Percentiles rank a stretch among this genome's conserved stretches.
Evolutionary conservation across 37 sponge, comb jelly and placozoan genomes (phyloP).

Genomic region (Ianthella basta): DNA sequence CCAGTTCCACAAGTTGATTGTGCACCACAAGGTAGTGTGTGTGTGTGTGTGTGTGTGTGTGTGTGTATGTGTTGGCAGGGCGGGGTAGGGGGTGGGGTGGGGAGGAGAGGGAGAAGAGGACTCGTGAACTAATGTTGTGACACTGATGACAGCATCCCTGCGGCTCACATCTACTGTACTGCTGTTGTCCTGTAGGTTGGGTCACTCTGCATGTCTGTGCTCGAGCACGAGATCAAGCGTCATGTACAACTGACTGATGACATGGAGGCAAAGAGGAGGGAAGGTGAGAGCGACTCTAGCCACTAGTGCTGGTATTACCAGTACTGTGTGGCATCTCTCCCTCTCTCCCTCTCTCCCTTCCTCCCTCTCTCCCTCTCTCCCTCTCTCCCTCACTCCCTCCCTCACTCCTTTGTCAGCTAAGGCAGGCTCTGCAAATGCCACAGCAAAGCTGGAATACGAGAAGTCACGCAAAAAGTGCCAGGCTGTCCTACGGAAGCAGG

Average conservation of each 20-base stretch:
- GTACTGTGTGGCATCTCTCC: not conserved
- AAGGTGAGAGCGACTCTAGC: conserved; percentile 27
- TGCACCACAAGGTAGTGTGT: conserved; percentile 82
- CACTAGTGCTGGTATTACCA: not conserved
- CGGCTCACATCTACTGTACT: not conserved
- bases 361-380: no score
- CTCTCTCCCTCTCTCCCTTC: no score
- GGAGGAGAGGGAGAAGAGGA: not conserved
- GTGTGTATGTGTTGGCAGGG: no score
- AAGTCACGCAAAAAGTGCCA: conserved; percentile 78
- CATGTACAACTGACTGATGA: conserved; percentile 72
- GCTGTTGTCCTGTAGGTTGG: conserved; percentile 74
- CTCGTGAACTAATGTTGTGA: not conserved
- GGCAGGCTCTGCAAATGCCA: not conserved
- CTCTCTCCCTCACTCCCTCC: no score
- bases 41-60: no score
- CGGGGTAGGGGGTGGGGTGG: no score
- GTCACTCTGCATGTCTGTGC: conserved; percentile 79
- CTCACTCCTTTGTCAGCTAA: no score
- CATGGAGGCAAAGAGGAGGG: conserved; percentile 58
- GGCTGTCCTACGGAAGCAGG: conserved; percentile 82
- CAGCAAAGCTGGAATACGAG: conserved; percentile 74
- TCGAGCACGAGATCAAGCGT: conserved; percentile 87
- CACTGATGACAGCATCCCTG: not conserved
- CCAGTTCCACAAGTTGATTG: conserved; percentile 81